Percentiles rank a stretch among this genome's conserved stretches.
Evolutionary conservation across 2,113 vertebrate species (phyloP).

Genomic region (Calonectris borealis): DNA sequence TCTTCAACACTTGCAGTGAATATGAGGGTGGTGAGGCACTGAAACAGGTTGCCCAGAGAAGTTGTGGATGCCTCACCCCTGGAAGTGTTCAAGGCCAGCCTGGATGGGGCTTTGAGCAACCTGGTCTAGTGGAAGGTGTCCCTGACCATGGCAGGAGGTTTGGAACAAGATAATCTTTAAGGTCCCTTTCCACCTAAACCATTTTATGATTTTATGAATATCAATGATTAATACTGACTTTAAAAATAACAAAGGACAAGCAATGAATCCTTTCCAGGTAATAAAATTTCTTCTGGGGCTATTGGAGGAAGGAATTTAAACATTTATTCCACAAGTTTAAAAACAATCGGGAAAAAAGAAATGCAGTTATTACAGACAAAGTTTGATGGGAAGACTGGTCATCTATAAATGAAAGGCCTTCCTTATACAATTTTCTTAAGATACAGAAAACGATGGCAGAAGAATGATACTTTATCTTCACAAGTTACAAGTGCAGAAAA

Average conservation of each 20-base stretch:
- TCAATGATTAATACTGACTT: neutral
- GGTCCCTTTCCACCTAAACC: too few relatives aligned
- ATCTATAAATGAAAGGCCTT: neutral
- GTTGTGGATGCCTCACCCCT: too few relatives aligned
- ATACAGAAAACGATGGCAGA: neutral
- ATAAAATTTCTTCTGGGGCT: neutral
- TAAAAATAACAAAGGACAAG: neutral
- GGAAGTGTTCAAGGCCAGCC: too few relatives aligned
- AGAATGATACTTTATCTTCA: neutral
- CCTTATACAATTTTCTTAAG: neutral
- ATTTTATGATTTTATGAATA: neutral
- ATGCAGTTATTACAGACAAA: neutral
- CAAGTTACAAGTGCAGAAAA: neutral
- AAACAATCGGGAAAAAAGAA: neutral
- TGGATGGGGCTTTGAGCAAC: too few relatives aligned
- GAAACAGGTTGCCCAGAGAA: too few relatives aligned
- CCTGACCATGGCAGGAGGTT: too few relatives aligned
- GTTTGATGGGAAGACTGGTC: neutral
- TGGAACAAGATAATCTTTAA: too few relatives aligned
- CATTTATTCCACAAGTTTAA: neutral
- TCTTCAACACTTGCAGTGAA: neutral
- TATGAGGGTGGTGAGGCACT: neutral
- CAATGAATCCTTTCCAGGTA: neutral
- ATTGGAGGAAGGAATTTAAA: neutral
- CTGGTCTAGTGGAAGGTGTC: too few relatives aligned